Evolutionary conservation across 2,797 vertebrate species (phyloP).

Genomic region (Oophaga sylvatica): DNA sequence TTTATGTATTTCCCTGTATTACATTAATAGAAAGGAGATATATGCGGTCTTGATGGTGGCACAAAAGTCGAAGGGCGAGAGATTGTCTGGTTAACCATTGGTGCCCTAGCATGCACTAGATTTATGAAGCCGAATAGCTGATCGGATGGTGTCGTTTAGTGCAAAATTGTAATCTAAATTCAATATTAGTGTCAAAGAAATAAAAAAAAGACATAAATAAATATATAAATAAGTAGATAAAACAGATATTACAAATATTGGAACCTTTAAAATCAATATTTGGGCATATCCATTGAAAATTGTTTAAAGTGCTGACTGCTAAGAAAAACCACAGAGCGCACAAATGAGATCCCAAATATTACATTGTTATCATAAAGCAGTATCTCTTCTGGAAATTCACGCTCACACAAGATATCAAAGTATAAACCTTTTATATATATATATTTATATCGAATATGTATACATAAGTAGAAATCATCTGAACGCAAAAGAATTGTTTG

Average conservation of each 20-base stretch:
- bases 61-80: not conserved
- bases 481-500: constrained; percentile 76
- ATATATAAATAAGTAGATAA: constrained; percentile 60
- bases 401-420: constrained; percentile 74
- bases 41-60: not conserved
- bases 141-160: constrained; percentile 12
- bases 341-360: constrained; percentile 71
- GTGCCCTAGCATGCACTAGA: constrained; percentile 9
- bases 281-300: constrained; percentile 64
- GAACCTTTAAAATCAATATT: constrained; percentile 12
- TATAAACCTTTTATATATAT: constrained; percentile 72
- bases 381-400: constrained; percentile 74
- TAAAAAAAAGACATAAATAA: not conserved
- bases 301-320: constrained; percentile 69
- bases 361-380: constrained; percentile 73
- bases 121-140: constrained; percentile 1
- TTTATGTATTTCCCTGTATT: constrained; percentile 5
- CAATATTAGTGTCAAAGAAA: not conserved
- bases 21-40: constrained; percentile 1
- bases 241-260: constrained; percentile 63
- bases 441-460: constrained; percentile 60
- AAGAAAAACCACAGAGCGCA: constrained; percentile 71
- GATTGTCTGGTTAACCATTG: constrained; percentile 21
- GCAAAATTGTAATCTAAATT: not conserved
- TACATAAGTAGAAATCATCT: constrained; percentile 72